These are phyloP conservation scores for Ypsolopha scabrella DNA, from an alignment of 2,888 invertebrate genomes.

Conservation along the genomic window DNA sequence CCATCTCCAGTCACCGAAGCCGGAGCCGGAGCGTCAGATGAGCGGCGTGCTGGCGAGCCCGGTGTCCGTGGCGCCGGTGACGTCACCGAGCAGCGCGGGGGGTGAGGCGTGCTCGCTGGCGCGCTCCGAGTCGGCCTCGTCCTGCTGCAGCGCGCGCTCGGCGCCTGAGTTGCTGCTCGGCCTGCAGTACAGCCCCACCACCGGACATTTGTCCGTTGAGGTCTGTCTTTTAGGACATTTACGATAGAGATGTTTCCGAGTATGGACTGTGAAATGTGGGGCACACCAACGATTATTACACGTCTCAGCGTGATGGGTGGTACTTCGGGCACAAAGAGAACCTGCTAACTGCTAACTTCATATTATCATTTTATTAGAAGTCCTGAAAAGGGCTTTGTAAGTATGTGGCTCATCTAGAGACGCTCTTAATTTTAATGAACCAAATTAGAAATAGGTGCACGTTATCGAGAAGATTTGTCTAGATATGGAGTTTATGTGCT, in stretches of 20 bases:
- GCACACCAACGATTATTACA: background rate
- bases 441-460: no score
- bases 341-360: no score
- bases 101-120: constrained; percentile 78
- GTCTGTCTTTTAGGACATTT: constrained; percentile 43
- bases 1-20: constrained; percentile 40
- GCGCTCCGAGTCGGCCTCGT: constrained; percentile 93
- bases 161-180: constrained; percentile 94
- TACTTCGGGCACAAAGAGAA: no score
- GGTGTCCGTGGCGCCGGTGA: constrained; percentile 38
- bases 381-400: no score
- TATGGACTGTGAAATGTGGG: background rate
- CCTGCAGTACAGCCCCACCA: constrained; percentile 92
- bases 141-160: constrained; percentile 91
- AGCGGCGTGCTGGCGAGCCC: constrained; percentile 49
- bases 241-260: background rate
- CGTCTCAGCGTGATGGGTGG: no score
- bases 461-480: no score
- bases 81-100: constrained; percentile 23
- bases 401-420: no score
- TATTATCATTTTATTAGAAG: no score
- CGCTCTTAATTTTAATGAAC: no score
- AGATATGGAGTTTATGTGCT: no score
- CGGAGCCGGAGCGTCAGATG: constrained; percentile 41
- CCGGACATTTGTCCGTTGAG: constrained; percentile 93